Percentiles rank a stretch among this genome's conserved stretches.
phyloP scores from a whole-genome alignment of 2,888 invertebrate species.

The Stenotaenia linearis region DNA sequence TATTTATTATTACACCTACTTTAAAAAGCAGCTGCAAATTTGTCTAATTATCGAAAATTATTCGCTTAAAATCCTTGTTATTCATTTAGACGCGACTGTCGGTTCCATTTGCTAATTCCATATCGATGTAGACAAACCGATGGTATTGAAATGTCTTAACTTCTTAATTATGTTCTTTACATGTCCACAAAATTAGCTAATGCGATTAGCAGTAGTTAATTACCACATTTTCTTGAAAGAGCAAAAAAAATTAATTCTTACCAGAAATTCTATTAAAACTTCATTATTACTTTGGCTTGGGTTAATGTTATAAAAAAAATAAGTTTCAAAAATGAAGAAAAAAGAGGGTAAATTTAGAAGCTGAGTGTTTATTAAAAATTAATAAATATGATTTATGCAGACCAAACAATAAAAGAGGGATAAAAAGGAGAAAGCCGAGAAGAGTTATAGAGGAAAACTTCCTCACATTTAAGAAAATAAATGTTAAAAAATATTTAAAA shows the following conservation, averaged over 20 bases:
- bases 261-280: background rate
- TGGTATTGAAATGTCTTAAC: background rate
- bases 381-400: slow-evolving; percentile 6
- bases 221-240: background rate
- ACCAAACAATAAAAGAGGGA: background rate
- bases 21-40: too few relatives aligned
- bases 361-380: slow-evolving; percentile 13
- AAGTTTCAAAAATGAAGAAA: background rate
- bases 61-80: background rate
- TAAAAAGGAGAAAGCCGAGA: background rate
- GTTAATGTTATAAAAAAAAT: background rate
- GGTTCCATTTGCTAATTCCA: background rate
- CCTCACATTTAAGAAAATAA: background rate
- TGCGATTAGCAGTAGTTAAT: slow-evolving; percentile 16
- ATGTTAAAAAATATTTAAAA: background rate
- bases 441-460: background rate
- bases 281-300: background rate
- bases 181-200: slow-evolving; percentile 12
- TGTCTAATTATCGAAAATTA: too few relatives aligned
- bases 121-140: background rate
- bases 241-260: background rate
- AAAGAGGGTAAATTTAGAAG: background rate
- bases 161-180: background rate
- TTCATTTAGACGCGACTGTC: too few relatives aligned
- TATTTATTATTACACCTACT: too few relatives aligned